phyloP scores from a whole-genome alignment of 2,113 vertebrate species.

The Salminus brasiliensis region DNA sequence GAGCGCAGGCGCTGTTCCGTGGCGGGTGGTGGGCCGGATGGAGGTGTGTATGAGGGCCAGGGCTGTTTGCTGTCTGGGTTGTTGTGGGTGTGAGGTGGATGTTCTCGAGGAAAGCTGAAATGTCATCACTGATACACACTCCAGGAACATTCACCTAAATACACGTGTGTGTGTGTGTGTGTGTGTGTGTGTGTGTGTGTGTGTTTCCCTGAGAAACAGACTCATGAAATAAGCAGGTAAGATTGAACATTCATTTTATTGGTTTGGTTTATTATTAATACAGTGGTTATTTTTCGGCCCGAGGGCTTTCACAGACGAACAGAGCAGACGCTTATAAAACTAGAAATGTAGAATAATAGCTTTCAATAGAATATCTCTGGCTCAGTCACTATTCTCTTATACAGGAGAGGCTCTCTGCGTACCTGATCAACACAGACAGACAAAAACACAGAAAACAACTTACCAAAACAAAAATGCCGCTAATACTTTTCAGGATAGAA shows the following conservation, averaged over 20 bases:
- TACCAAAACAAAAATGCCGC: conserved; percentile 64
- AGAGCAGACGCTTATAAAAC: conserved; percentile 65
- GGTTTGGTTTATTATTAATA: conserved; percentile 80
- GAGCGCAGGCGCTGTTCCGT: no score
- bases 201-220: neutral
- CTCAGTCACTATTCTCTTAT: conserved; percentile 81
- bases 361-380: conserved; percentile 75
- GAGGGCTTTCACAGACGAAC: conserved; percentile 74
- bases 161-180: neutral
- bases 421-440: conserved; percentile 70
- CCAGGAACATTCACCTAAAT: neutral
- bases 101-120: neutral
- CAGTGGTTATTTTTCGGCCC: conserved; percentile 80
- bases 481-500: conserved; percentile 77
- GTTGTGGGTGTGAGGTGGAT: neutral
- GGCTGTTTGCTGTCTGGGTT: neutral
- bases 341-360: conserved; percentile 75
- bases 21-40: no score
- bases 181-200: neutral
- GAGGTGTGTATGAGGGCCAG: no score
- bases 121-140: neutral
- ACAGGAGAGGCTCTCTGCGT: conserved; percentile 64
- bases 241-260: conserved; percentile 79
- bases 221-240: neutral
- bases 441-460: conserved; percentile 62